Evolutionary conservation across 2,113 vertebrate genomes (phyloP), one percentile per base, ranked within the genome.

Genomic region (Aepyceros melampus): DNA sequence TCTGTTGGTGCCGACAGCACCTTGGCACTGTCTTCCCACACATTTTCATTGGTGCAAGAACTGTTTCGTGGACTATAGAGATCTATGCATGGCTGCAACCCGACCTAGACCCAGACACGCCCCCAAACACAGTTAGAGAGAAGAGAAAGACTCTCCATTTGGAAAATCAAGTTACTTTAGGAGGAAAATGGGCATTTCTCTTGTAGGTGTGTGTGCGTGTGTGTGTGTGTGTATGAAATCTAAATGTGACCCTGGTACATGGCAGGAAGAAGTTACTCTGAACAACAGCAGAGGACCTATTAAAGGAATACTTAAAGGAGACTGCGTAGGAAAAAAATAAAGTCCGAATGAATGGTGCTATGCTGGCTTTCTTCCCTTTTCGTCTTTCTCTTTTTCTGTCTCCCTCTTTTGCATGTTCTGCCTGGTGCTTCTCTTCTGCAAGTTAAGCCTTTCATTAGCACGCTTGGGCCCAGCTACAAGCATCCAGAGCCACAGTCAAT

Each of bases 101-200:
- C 47, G 79, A 88, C 96, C 95, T 97, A 94, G 93, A 88, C 43
- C 89, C 78, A 90, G 95, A 58, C 94, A 97, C 29, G 14, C 84
- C 95, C 96, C 91, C 67, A 87, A 91, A 96, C 55, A 95, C 95
- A 89, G 94, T 97, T 31, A 95, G 85, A 95, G 74, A 96, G 87
- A 87, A 95, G 62, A 85, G 60, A 97, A 98, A 97, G 31, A 31
- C 36, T 84, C 29, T 89, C 12, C 29, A 56, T 71, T 79, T 92
- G 88, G 87, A 95, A 25, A 82, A 33, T 40, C 13, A 86, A 23
- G 13, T 51, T 40, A 47, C 12, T 51, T 27, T 51, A 25, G 43
- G 62, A 29, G 45, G 21, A 83, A 93, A 53, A 7, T 31, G 45
- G 78, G 1, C 78, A 45, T 78, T 95, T 96, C 89, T 27, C 64